phyloP scores from a whole-genome alignment of 1,140 invertebrate species.

The Caenorhabditis tropicalis region DNA sequence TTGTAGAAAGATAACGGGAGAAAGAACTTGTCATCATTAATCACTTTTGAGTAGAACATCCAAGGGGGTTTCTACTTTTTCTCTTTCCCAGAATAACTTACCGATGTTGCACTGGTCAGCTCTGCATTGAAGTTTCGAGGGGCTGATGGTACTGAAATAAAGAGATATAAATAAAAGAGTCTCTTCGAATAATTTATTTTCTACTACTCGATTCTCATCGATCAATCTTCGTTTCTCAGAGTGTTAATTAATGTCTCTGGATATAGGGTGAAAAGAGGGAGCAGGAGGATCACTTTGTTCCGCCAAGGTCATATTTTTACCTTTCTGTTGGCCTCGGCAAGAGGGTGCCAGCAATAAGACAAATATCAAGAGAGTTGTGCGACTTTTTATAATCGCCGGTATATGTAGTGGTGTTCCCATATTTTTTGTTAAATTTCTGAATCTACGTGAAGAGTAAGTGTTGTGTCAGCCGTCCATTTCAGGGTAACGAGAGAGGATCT shows the following conservation, averaged over 20 bases:
- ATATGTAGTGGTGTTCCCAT: constrained; percentile 16
- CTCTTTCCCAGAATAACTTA: background rate
- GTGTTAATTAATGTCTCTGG: constrained; percentile 29
- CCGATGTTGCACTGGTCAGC: constrained; percentile 54
- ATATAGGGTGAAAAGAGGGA: background rate
- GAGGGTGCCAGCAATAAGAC: constrained; percentile 22
- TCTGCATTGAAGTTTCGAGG: constrained; percentile 66
- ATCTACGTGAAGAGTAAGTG: background rate
- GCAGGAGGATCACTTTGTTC: background rate
- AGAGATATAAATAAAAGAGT: background rate
- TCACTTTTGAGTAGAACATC: background rate
- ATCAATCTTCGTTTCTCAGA: constrained; percentile 12
- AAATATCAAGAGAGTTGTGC: background rate
- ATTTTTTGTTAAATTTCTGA: background rate
- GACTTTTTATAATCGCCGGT: background rate
- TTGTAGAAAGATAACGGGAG: background rate
- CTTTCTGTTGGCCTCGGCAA: constrained; percentile 14
- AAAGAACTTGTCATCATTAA: constrained; percentile 9
- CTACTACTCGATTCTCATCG: constrained; percentile 8
- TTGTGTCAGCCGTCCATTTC: constrained; percentile 18
- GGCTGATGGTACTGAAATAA: constrained; percentile 68
- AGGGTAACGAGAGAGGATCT: background rate
- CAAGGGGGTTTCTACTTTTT: background rate
- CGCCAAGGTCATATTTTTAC: constrained; percentile 7
- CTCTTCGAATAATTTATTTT: background rate